Evolutionary conservation across 2,113 vertebrate genomes (phyloP).

Genomic region (Myanophis thanlyinensis): DNA sequence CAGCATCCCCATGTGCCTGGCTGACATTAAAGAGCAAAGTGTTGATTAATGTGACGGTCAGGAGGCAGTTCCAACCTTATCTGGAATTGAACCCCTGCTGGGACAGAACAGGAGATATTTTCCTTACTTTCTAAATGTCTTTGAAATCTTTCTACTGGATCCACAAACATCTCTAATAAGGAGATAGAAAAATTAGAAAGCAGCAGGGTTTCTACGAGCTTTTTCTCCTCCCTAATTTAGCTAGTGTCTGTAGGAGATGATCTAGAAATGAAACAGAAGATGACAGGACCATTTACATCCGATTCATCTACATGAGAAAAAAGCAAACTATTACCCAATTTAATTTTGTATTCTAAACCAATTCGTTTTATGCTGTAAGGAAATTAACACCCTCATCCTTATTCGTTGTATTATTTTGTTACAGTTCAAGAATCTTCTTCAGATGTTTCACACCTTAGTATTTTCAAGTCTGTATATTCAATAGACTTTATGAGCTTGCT

Average conservation of each 20-base stretch:
- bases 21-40: neutral
- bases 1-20: neutral
- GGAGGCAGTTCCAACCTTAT: neutral
- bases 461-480: slow-evolving; percentile 1
- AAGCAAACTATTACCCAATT: neutral
- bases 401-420: neutral
- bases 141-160: neutral
- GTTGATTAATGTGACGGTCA: neutral
- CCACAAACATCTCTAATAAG: neutral
- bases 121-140: neutral
- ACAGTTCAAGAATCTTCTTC: neutral
- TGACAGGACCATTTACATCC: neutral
- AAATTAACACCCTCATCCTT: neutral
- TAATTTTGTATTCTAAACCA: neutral
- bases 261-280: neutral
- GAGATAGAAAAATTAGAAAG: neutral
- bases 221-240: neutral
- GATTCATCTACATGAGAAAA: neutral
- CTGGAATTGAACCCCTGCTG: neutral
- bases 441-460: neutral
- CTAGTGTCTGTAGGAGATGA: neutral
- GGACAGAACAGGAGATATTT: neutral
- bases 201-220: neutral
- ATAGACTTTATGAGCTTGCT: neutral
- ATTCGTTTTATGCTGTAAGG: neutral